Evolutionary conservation across 2,888 invertebrate species (phyloP), one percentile per base, ranked within the genome.

Genomic region (Caenorhabditis sp.): DNA sequence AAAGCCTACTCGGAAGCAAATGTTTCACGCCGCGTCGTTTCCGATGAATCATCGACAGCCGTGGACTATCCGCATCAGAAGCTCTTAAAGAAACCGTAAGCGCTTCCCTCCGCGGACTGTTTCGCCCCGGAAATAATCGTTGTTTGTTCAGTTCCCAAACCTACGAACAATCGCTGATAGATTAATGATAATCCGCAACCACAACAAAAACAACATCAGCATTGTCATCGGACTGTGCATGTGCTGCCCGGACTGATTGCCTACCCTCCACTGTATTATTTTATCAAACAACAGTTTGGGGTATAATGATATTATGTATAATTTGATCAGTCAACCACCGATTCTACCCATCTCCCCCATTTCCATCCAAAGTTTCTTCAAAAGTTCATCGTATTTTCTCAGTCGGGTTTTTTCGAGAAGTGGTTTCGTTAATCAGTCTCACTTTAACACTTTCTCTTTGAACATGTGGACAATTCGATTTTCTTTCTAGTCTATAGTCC

Each of bases 141-240:
- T 77, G 61, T 77, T 77, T 77, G 77, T 79, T 71, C 60, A 79
- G 79, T 62, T 71, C 79, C 44, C 71, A 71, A 71, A 53, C 79
- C 35, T 79, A 67, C 71, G 79, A 79, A 65, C 79, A 79, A 35
- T 79, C 79, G 22, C 61, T 71, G 53, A 55, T 79, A 51, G 79
- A 79, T 71, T 79, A 71, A 79, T 71, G 53, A 77, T 77, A 77
- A 77, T 77, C 69, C 56, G 9, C 26, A 55, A 24, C 69, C 62
- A 77, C 69, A 69, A 77, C 77, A 69, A 77, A 51, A 67, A 76
- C 51, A 76, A 67, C 76, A 50, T 20, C 35, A 64, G 26, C 53
- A 47, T 18, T 20, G 24, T 65, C 47, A 18, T 61, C 53, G 37
- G 26, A 47, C 51, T 61, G 44, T 47, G 44, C 61, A 37, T 61